Conservation (phyloP, 2,113 vertebrate species). For the Ailuropoda melanoleuca region DNA sequence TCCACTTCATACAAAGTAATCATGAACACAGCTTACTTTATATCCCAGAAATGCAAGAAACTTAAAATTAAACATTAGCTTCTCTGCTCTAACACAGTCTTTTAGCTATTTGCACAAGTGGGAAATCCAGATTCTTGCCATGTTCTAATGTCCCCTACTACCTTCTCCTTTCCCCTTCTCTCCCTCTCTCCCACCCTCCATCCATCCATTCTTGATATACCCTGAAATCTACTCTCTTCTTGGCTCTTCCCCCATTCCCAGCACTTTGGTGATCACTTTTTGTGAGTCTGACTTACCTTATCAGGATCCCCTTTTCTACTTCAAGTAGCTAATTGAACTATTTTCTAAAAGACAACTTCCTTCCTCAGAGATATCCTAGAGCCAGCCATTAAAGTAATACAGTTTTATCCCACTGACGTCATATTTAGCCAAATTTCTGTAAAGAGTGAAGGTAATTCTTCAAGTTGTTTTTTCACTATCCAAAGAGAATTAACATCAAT, state of each 20-base stretch:
- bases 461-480: constrained; percentile 13
- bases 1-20: not conserved
- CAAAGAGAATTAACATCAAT: not conserved
- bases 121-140: not conserved
- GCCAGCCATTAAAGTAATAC: not conserved
- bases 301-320: not conserved
- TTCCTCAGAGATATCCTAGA: not conserved
- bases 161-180: not conserved
- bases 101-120: not conserved
- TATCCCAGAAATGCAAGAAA: not conserved
- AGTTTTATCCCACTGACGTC: not conserved
- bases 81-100: not conserved
- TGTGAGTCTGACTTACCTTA: not conserved
- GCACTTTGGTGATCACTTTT: not conserved
- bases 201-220: not conserved
- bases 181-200: too few species aligned
- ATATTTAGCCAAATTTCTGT: not conserved
- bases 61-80: not conserved
- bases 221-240: not conserved
- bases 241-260: not conserved
- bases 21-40: not conserved
- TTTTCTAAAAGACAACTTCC: not conserved
- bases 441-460: constrained; percentile 1
- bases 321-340: not conserved
- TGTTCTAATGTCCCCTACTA: not conserved